Evolutionary conservation across 2,888 invertebrate genomes (phyloP), one percentile per base, ranked within the genome.

Genomic region (Drosophila nigricruria): DNA sequence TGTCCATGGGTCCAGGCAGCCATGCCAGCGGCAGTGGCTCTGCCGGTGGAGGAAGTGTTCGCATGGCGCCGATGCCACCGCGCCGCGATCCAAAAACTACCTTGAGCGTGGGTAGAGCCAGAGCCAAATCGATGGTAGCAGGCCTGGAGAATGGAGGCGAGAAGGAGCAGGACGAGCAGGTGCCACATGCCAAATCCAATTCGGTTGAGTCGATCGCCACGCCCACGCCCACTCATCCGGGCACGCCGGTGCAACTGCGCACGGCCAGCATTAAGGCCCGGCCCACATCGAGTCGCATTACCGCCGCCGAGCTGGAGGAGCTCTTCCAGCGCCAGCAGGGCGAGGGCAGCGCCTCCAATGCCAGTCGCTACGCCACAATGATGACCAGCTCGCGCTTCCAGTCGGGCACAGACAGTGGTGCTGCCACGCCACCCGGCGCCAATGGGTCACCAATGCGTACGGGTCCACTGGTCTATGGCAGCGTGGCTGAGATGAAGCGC

Each of bases 401-500:
- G 93, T 94, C 94, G 76, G 94, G 92, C 40, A 93, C 92, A 1
- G 94, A 94, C 73, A 94, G 94, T 70, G 94, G 94, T 32, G 93
- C 94, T 58, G 94, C 94, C 86, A 95, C 95, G 65, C 96, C 95
- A 67, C 95, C 95, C 30, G 94, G 95, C 80, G 73, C 82, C 25
- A 92, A 84, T 32, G 90, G 88, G 8, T 96, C 96, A 12, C 96
- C 96, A 8, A 95, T 96, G 62, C 94, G 67, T 0, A 53, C 68
- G 0, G 93, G 94, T 1, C 94, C 94, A 3, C 93, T 95, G 54
- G 97, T 98, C 42, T 98, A 98, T 93, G 97, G 97, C 49, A 98
- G 98, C 91, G 98, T 98, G 47, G 97, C 98, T 0, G 98, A 98
- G 92, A 98, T 98, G 98, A 98, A 98, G 93, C 95, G 98, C 14